Conservation (phyloP, 2,888 invertebrate genomes). For the Ennomos erosarius region DNA sequence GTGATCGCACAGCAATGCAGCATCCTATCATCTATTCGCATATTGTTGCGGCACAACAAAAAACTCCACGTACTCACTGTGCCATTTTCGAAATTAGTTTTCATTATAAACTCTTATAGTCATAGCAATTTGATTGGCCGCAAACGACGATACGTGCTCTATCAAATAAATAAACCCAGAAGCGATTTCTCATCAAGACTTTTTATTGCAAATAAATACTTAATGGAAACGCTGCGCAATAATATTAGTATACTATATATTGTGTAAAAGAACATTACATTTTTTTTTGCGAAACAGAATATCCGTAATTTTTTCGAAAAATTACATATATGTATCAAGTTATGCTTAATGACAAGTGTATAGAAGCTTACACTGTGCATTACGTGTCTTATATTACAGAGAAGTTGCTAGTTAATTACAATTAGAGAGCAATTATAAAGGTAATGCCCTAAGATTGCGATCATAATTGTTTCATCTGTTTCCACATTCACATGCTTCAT, state of each 20-base stretch:
- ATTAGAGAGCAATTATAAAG: conserved; percentile 62
- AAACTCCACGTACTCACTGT: conserved; percentile 33
- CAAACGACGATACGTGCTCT: conserved; percentile 23
- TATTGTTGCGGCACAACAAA: conserved; percentile 51
- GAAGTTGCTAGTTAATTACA: conserved; percentile 57
- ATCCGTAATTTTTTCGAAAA: conserved; percentile 45
- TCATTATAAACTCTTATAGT: conserved; percentile 35
- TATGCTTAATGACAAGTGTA: conserved; percentile 55
- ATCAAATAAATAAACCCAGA: conserved; percentile 28
- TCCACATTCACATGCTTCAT: conserved; percentile 52
- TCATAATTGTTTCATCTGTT: conserved; percentile 61
- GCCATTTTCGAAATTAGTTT: conserved; percentile 40
- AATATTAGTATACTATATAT: conserved; percentile 4
- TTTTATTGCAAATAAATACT: conserved; percentile 22
- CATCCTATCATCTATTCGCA: conserved; percentile 56
- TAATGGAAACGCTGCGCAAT: conserved; percentile 9
- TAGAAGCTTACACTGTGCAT: conserved; percentile 48
- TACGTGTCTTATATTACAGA: conserved; percentile 53
- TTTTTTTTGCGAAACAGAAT: conserved; percentile 34
- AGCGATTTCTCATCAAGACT: conserved; percentile 23
- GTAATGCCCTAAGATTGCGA: conserved; percentile 48
- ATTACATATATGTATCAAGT: conserved; percentile 35
- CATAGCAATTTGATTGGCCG: conserved; percentile 31
- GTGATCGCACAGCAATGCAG: conserved; percentile 66
- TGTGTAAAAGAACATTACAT: conserved; percentile 18